These are phyloP conservation scores for Vannuccia rotundouncinata DNA, from an alignment of 2,888 invertebrate genomes.

Conservation along the genomic window DNA sequence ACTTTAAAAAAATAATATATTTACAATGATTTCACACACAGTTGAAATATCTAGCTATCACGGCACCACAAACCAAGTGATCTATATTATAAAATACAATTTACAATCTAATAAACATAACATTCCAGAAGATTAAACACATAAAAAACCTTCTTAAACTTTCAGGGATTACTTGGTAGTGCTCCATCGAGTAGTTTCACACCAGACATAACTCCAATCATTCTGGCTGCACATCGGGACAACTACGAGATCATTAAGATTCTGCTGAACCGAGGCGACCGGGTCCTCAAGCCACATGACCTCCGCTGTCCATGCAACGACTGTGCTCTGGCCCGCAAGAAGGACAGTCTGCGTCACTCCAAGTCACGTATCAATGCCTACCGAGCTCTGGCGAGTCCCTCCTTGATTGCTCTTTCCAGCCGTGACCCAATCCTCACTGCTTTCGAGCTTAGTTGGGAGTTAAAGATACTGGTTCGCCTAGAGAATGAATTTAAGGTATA, in stretches of 20 bases:
- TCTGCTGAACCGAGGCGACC: slow-evolving; percentile 84
- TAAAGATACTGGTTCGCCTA: slow-evolving; percentile 82
- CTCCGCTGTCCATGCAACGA: slow-evolving; percentile 82
- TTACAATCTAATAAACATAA: too few relatives aligned
- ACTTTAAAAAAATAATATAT: too few relatives aligned
- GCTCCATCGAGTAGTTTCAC: slow-evolving; percentile 62
- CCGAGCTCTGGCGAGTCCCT: slow-evolving; percentile 81
- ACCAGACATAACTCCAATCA: slow-evolving; percentile 91
- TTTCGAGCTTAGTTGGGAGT: slow-evolving; percentile 93
- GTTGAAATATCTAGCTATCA: too few relatives aligned
- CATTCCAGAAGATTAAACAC: too few relatives aligned
- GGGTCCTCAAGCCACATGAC: slow-evolving; percentile 63
- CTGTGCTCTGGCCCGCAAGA: slow-evolving; percentile 80
- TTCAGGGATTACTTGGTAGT: slow-evolving; percentile 30
- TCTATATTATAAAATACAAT: too few relatives aligned
- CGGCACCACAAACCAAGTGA: too few relatives aligned
- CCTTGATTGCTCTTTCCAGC: slow-evolving; percentile 87
- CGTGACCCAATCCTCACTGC: slow-evolving; percentile 96
- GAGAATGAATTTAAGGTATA: slow-evolving; percentile 80
- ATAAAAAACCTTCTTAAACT: too few relatives aligned
- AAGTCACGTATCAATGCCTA: slow-evolving; percentile 43
- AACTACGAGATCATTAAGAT: slow-evolving; percentile 99
- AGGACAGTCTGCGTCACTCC: slow-evolving; percentile 69
- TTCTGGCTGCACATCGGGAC: slow-evolving; percentile 90
- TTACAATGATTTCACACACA: too few relatives aligned